Evolutionary conservation across 37 sponge, comb jelly and placozoan species (phyloP).

Genomic region (Aphrocallistes beatrix): DNA sequence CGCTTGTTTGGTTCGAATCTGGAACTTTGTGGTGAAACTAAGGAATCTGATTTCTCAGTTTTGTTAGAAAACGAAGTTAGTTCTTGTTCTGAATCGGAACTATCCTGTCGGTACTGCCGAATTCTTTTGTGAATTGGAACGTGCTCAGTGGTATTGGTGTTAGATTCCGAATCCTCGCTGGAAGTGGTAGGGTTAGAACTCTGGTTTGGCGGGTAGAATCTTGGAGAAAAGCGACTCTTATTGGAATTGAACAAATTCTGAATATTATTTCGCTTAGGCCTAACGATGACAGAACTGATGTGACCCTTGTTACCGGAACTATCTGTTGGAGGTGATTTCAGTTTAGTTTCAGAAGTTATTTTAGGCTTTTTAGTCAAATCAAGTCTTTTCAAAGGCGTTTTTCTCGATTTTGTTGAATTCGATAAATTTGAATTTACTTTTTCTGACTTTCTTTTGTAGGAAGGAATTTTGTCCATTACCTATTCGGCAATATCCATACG

Average conservation of each 20-base stretch:
- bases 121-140: slow-evolving; percentile 10
- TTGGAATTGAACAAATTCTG: background rate
- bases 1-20: background rate
- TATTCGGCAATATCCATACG: background rate
- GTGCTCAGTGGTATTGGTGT: background rate
- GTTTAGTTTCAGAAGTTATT: background rate
- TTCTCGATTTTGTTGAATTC: background rate
- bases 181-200: background rate
- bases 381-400: background rate
- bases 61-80: background rate
- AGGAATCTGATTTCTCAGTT: background rate
- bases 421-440: background rate
- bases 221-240: background rate
- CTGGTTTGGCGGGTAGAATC: background rate
- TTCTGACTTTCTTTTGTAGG: background rate
- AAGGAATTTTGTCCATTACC: background rate
- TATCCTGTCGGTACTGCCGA: background rate
- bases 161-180: slow-evolving; percentile 1
- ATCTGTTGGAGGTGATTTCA: background rate
- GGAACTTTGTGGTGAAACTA: background rate
- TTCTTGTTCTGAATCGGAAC: background rate
- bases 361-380: background rate
- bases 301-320: slow-evolving; percentile 14
- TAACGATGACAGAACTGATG: background rate
- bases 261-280: background rate